Evolutionary conservation across 2,888 invertebrate genomes (phyloP).

Genomic region (Anorthoa munda): DNA sequence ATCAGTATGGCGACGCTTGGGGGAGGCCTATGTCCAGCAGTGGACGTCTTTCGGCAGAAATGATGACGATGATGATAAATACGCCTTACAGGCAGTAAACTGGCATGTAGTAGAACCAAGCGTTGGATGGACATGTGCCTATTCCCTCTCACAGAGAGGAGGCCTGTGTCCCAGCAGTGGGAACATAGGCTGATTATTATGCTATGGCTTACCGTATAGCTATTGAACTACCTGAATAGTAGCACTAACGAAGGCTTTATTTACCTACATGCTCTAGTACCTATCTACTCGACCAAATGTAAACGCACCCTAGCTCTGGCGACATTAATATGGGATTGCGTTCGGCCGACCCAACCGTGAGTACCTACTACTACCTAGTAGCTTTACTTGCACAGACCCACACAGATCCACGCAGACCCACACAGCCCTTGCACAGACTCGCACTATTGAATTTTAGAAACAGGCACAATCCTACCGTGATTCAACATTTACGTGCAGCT

Average conservation of each 20-base stretch:
- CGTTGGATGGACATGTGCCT: no score
- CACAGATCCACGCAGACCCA: not conserved
- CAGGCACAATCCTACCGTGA: conserved; percentile 53
- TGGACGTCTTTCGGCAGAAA: no score
- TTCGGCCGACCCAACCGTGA: conserved; percentile 34
- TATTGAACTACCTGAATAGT: not conserved
- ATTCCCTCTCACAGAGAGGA: no score
- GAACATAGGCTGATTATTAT: not conserved
- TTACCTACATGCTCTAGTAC: not conserved
- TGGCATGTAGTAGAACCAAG: no score
- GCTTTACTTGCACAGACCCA: conserved; percentile 25
- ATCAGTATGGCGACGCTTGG: no score
- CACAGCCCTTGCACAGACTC: conserved; percentile 15
- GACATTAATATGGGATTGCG: conserved; percentile 64
- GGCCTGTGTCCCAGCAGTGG: no score
- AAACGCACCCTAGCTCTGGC: conserved; percentile 49
- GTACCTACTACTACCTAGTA: conserved; percentile 8
- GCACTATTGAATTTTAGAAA: conserved; percentile 67
- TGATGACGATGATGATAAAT: no score
- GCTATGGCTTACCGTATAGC: not conserved
- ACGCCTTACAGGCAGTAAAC: no score
- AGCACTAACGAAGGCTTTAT: no score
- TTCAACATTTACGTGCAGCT: conserved; percentile 66
- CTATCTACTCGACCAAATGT: conserved; percentile 5
- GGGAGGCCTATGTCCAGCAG: no score